These are phyloP conservation scores for Amblyraja radiata DNA, from an alignment of 2,797 vertebrate species.

Conservation along the genomic window DNA sequence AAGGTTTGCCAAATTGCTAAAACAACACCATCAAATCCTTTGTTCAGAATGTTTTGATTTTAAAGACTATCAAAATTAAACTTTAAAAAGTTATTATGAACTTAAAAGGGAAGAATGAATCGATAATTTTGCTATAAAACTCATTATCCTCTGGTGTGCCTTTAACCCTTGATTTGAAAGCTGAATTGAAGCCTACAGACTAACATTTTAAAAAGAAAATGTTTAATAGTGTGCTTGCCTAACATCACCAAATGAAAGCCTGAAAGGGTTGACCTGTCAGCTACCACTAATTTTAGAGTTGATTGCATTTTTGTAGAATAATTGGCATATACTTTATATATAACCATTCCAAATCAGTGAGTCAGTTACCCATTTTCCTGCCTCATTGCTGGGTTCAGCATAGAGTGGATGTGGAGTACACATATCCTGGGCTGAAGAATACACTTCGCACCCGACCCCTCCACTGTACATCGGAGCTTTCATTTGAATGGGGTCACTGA, in stretches of 20 bases:
- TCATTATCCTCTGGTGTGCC: neutral
- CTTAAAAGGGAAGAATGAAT: too few relatives aligned
- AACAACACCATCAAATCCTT: neutral
- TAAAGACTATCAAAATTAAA: slow-evolving; percentile 11
- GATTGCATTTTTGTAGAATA: neutral
- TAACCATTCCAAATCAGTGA: neutral
- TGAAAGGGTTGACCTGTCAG: neutral
- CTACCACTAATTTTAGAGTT: too few relatives aligned
- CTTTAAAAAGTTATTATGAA: neutral
- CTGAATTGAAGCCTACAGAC: neutral
- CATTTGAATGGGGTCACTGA: too few relatives aligned
- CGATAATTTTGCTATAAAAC: neutral
- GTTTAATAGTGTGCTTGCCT: neutral
- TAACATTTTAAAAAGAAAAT: neutral
- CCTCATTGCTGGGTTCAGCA: too few relatives aligned
- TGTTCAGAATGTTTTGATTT: slow-evolving; percentile 15
- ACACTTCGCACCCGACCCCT: too few relatives aligned
- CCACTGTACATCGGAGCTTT: too few relatives aligned
- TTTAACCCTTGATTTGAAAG: neutral
- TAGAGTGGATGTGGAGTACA: too few relatives aligned
- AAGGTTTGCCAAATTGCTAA: neutral
- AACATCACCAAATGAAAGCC: neutral
- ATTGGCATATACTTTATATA: neutral
- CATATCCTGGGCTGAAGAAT: too few relatives aligned
- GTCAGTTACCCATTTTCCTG: neutral